A percentile compares a stretch with the other conserved stretches of the same genome.
phyloP scores from a whole-genome alignment of 2,888 invertebrate species.

The Mantis religiosa region DNA sequence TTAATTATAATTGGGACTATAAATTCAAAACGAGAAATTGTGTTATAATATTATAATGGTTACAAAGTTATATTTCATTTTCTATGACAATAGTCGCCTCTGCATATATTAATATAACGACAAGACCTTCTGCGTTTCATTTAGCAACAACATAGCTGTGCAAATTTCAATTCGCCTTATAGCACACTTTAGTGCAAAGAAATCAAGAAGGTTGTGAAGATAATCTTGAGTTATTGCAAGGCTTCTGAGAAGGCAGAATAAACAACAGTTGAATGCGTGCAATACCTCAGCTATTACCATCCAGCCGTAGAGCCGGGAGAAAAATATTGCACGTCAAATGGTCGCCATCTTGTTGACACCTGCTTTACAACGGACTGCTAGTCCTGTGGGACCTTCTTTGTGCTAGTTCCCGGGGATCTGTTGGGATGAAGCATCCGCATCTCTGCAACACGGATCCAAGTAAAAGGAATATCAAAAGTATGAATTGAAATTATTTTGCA shows the following conservation, averaged over 20 bases:
- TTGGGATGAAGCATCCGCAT: not conserved
- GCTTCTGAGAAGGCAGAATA: not conserved
- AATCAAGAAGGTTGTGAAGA: not conserved
- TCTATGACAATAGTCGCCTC: not conserved
- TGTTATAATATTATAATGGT: too few species aligned
- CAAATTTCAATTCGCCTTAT: not conserved
- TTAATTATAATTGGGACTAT: too few species aligned
- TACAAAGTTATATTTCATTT: not conserved
- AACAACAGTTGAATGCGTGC: not conserved
- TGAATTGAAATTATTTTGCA: too few species aligned
- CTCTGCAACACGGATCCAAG: not conserved
- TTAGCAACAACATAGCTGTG: not conserved
- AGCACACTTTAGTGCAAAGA: not conserved
- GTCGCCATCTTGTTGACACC: not conserved
- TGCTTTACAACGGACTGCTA: not conserved
- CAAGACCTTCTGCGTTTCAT: not conserved
- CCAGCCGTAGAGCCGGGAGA: not conserved
- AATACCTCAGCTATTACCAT: not conserved
- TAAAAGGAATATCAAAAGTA: not conserved
- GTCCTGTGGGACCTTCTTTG: not conserved
- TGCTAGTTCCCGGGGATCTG: not conserved
- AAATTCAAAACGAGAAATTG: too few species aligned
- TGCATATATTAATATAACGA: too few species aligned
- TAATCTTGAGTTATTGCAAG: not conserved
- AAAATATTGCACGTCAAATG: not conserved